Percentiles rank a stretch among this genome's conserved stretches.
phyloP scores from a whole-genome alignment of 2,888 invertebrate genomes.

The Cerastis leucographa region DNA sequence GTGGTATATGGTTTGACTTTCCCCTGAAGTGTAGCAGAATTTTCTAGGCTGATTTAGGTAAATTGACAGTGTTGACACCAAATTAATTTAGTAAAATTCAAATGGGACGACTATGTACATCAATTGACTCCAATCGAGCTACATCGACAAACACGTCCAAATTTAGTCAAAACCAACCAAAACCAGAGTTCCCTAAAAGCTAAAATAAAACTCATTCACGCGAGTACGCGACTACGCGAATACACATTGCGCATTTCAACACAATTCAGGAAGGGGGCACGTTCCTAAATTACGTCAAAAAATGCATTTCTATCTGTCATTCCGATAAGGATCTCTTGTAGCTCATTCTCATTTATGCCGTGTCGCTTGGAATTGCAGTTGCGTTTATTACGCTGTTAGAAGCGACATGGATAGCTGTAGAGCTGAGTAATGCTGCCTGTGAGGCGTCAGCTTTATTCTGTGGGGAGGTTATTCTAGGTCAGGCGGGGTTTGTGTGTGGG shows the following conservation, averaged over 20 bases:
- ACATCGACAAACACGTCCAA: background rate
- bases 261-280: background rate
- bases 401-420: slow-evolving; percentile 19
- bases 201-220: background rate
- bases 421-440: background rate
- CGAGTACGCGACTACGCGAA: background rate
- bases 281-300: slow-evolving; percentile 43
- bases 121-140: background rate
- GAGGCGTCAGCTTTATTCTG: slow-evolving; percentile 28
- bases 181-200: background rate
- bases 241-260: slow-evolving; percentile 40
- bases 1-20: too few species aligned
- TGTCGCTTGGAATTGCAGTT: slow-evolving; percentile 59
- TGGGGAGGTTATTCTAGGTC: slow-evolving; percentile 25
- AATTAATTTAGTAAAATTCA: too few species aligned
- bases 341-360: slow-evolving; percentile 49
- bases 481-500: background rate
- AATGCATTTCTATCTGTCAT: slow-evolving; percentile 49
- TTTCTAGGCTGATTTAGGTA: too few species aligned
- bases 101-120: too few species aligned
- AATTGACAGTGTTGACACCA: too few species aligned
- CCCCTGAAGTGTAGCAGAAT: too few species aligned
- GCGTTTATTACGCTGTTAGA: slow-evolving; percentile 58
- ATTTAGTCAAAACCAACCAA: background rate
- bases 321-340: slow-evolving; percentile 49